These are phyloP conservation scores for Ctenopoma multispine DNA, from an alignment of 2,797 vertebrate genomes.

Conservation along the genomic window DNA sequence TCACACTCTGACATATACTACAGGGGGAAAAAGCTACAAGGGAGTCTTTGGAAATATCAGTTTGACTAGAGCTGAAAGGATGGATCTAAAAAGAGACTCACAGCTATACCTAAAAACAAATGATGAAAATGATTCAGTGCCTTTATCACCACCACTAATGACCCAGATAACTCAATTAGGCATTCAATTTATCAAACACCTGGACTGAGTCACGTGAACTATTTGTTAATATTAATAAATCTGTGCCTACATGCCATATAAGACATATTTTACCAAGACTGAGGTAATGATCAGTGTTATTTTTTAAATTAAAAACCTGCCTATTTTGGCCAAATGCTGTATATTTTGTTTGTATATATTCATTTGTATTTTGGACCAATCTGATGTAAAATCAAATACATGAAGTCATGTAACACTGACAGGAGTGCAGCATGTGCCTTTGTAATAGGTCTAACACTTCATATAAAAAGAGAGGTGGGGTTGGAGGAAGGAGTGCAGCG, in stretches of 20 bases:
- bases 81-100: not conserved
- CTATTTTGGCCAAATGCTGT: constrained; percentile 18
- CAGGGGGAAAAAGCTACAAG: constrained; percentile 21
- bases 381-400: not conserved
- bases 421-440: constrained; percentile 14
- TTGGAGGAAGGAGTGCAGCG: constrained; percentile 35
- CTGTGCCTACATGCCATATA: too few species aligned
- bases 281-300: constrained; percentile 8
- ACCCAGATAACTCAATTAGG: not conserved
- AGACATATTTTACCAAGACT: too few species aligned
- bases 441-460: constrained; percentile 17
- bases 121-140: not conserved
- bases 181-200: not conserved
- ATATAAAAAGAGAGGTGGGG: constrained; percentile 13
- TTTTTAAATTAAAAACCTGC: constrained; percentile 2
- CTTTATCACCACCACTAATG: not conserved
- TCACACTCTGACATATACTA: constrained; percentile 5
- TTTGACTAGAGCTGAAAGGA: constrained; percentile 1
- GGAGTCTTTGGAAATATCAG: constrained; percentile 8
- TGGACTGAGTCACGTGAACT: not conserved
- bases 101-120: not conserved
- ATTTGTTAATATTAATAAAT: not conserved
- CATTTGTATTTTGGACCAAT: not conserved
- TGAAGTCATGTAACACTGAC: constrained; percentile 14
- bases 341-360: too few species aligned